Base-by-base conservation (phyloP, 2,113 vertebrate species). In the Hirundichthys speculiger region DNA sequence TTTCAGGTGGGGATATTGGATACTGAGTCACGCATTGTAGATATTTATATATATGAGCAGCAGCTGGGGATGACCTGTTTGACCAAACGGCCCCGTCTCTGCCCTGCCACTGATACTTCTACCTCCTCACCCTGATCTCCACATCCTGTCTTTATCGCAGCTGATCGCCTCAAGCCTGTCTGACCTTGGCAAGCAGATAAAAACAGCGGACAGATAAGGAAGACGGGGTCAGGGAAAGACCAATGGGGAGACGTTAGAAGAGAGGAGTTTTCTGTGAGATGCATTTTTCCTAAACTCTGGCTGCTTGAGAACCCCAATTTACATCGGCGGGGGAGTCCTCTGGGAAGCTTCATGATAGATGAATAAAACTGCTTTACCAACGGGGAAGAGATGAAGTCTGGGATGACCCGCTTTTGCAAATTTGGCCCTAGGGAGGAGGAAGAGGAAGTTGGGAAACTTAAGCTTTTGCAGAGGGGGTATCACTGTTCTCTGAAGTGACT, bases 131-230 rank as follows among this genome's bases (percentile, higher is more conserved):
- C 41, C 49, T 25, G 62, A 67, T 73, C 77, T 58, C 76, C 43
- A 61, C 75, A 51, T 77, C 82, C 64, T 58, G 50, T 77, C 79
- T 83, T 90, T 92, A 90, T 92, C 90, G 47, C 67, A 56, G 73
- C 70, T 51, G 85, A 90, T 92, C 85, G 79, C 87, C 87, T 84
- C 77, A 64, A 85, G 84, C 82, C 73, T 64, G 80, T 79, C 86
- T 89, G 89, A 92, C 90, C 90, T 90, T 92, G 89, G 87, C 68
- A 52, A 70, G 63, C 64, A 86, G 88, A 91, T 91, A 89, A 89
- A 45, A 85, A 77, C 61, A 41, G 74, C 61, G 76, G 81, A 75
- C 82, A 81, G 89, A 90, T 86, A 88, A 83, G 79, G 55, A 71
- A 66, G 66, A 73, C 58, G 62, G 52, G 72, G 51, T 30, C 49